Evolutionary conservation across 2,113 vertebrate genomes (phyloP).

Genomic region (Indri indri): DNA sequence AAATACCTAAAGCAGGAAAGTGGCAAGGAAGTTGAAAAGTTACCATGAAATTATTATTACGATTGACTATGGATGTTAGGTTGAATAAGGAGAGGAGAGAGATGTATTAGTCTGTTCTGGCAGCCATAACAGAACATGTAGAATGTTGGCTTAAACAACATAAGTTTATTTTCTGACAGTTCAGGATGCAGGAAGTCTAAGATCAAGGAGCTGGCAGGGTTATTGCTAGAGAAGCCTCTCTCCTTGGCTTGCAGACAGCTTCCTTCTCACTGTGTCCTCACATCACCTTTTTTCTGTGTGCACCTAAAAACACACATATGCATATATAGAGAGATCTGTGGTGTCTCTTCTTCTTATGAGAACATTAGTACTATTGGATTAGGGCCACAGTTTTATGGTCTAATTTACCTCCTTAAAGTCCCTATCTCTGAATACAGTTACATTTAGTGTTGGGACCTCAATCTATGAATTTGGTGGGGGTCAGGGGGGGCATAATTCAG

Average conservation of each 20-base stretch:
- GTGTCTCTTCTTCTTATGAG: neutral
- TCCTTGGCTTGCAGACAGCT: too few relatives aligned
- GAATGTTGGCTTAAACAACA: neutral
- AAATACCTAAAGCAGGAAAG: neutral
- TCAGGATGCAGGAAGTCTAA: neutral
- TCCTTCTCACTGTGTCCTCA: too few relatives aligned
- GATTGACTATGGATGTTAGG: neutral
- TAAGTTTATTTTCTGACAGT: neutral
- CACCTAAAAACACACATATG: neutral
- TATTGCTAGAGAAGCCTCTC: too few relatives aligned
- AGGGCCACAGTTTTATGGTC: neutral
- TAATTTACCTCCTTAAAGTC: neutral
- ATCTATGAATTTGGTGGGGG: neutral
- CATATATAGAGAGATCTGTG: neutral
- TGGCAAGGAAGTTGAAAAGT: neutral
- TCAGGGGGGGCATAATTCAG: neutral
- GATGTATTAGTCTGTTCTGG: neutral
- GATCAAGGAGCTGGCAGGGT: too few relatives aligned
- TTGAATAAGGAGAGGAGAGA: neutral
- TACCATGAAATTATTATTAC: neutral
- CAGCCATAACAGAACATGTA: neutral
- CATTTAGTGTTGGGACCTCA: neutral
- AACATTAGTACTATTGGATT: neutral
- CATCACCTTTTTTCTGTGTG: neutral
- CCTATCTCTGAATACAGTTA: neutral